Conservation (phyloP, 1,140 invertebrate species). For the Paraescarpia echinospica region DNA sequence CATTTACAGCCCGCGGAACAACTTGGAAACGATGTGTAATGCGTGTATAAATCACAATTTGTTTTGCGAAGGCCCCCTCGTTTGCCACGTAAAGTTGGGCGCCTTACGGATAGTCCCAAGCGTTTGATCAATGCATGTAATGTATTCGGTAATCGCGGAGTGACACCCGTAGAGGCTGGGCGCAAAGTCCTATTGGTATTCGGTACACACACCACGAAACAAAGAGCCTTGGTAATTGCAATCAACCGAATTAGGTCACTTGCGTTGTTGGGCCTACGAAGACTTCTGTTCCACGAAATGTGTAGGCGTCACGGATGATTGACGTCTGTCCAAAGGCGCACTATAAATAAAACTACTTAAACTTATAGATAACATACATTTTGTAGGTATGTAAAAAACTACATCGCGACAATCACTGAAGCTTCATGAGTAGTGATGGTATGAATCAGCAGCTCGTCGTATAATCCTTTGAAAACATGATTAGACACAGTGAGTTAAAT, state of each 20-base stretch:
- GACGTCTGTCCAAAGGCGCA: not conserved
- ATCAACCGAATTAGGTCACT: not conserved
- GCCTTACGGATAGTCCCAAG: too few relatives aligned
- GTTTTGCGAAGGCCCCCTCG: too few relatives aligned
- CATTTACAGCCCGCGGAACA: too few relatives aligned
- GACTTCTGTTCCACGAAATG: not conserved
- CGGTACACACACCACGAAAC: not conserved
- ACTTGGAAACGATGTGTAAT: too few relatives aligned
- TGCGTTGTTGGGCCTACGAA: not conserved
- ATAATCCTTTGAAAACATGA: not conserved
- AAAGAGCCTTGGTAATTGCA: not conserved
- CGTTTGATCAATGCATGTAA: too few relatives aligned
- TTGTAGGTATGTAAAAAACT: not conserved
- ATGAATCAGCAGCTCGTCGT: not conserved
- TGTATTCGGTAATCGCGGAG: not conserved
- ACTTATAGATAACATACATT: not conserved
- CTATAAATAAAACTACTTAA: not conserved
- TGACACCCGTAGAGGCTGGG: not conserved
- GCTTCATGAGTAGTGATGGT: not conserved
- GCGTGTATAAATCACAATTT: too few relatives aligned
- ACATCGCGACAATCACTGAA: not conserved
- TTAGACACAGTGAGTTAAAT: not conserved
- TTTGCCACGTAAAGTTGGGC: too few relatives aligned
- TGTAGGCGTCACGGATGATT: not conserved
- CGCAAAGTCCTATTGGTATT: not conserved